Evolutionary conservation across 2,888 invertebrate species (phyloP).

Genomic region (Limnephilus lunatus): DNA sequence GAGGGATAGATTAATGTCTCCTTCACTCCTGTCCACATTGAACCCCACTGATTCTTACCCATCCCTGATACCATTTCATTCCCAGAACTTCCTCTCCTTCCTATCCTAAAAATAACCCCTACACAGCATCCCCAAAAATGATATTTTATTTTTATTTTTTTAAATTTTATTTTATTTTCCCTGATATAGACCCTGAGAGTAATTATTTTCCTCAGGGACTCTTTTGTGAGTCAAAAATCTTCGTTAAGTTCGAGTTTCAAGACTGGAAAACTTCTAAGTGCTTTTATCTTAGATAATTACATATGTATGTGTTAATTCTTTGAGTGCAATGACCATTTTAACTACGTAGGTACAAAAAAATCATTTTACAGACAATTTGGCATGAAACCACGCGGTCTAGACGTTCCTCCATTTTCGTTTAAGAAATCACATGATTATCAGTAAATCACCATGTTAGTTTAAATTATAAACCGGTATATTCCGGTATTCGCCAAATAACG

Average conservation of each 20-base stretch:
- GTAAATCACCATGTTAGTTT: background rate
- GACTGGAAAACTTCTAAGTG: background rate
- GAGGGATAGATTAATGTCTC: no score
- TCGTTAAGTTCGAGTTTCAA: background rate
- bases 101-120: no score
- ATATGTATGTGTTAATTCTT: background rate
- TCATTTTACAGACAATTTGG: conserved; percentile 36
- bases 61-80: no score
- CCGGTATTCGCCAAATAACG: background rate
- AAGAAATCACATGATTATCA: background rate
- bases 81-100: no score
- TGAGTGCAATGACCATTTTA: conserved; percentile 48
- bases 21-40: no score
- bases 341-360: background rate
- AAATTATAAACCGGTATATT: conserved; percentile 10
- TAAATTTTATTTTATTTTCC: no score
- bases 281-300: background rate
- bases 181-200: no score
- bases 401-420: background rate
- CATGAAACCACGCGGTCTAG: conserved; percentile 28
- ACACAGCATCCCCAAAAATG: no score
- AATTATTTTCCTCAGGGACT: no score
- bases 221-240: background rate
- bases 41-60: no score
- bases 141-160: no score